Base-by-base conservation (phyloP, 2,888 invertebrate genomes). In the Ophioninae sp. region DNA sequence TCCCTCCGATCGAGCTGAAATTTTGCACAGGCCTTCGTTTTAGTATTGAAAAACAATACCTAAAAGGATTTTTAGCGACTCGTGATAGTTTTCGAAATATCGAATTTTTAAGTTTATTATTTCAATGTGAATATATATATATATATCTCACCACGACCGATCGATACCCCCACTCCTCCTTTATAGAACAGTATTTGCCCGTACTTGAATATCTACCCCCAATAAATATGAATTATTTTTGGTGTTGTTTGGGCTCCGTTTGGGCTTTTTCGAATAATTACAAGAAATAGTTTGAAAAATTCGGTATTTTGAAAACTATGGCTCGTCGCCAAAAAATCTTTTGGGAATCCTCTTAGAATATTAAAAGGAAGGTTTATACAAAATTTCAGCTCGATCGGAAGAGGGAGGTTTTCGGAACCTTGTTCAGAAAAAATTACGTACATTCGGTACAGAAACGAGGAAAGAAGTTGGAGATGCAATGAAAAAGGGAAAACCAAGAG, bases 341-440 rank as follows among this genome's bases (percentile, higher is more conserved):
- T 65, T 39, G n/a, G 65, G 39, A 10, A 17, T 37, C 7, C 6
- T 20, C 7, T 65, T 65, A 41, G 7, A 65, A 37, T 39, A 20
- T 65, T 39, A 39, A 65, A 65, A 65, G 1, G 65, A 65, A 65
- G 39, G 10, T 65, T 6, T 65, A 20, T 65, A 39, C 37, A 21
- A 65, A n/a, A n/a, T 65, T 39, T 65, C 30, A 65, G 65, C 41
- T n/a, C 3, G 17, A 41, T 39, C 39, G 65, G 62, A 23, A 30
- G 62, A 2, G 23, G 23, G 23, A 62, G 62, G 23, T 7, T 23
- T 59, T 20, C 59, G 59, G 20, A 59, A 59, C 20, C 21, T 21
- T 20, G 20, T 59, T 20, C 50, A 50, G 13, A 17, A 50, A 50
- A 50, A 50, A 30, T 30, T 1, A 30, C 30, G 30, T 30, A 30